Conservation (phyloP, 2,797 vertebrate species). For the Parauchenoglanis ngamensis region DNA sequence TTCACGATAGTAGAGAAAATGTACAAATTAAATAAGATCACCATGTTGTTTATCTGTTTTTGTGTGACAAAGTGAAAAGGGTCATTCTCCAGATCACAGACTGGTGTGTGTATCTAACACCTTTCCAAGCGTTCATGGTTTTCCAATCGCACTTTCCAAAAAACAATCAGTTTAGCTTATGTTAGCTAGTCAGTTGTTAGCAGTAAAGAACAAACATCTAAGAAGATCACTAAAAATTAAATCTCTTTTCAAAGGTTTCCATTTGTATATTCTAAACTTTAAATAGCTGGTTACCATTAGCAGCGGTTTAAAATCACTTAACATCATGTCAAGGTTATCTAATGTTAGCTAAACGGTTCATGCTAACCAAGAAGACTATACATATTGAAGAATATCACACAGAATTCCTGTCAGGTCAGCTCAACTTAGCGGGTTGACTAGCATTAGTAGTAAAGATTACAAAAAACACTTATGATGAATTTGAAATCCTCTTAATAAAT, state of each 20-base stretch:
- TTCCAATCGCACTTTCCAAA: not conserved
- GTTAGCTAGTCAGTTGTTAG: not conserved
- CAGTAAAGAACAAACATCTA: not conserved
- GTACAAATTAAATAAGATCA: not conserved
- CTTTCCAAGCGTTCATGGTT: not conserved
- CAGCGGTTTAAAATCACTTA: not conserved
- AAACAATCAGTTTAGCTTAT: not conserved
- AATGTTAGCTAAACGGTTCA: not conserved
- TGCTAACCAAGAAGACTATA: not conserved
- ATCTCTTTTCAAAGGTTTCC: not conserved
- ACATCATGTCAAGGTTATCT: not conserved
- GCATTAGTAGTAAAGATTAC: not conserved
- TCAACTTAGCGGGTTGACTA: not conserved
- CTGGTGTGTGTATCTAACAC: too few relatives aligned
- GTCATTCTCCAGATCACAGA: not conserved
- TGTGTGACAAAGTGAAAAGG: not conserved
- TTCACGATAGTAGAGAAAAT: not conserved
- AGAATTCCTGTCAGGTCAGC: not conserved
- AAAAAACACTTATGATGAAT: not conserved
- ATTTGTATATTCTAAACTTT: not conserved
- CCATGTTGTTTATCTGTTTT: not conserved
- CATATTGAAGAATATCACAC: not conserved
- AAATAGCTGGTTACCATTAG: not conserved
- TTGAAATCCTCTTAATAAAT: too few relatives aligned
- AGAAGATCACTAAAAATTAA: too few relatives aligned